Base-by-base conservation (phyloP, 2,797 vertebrate genomes). In the Poliocrania exsul region DNA sequence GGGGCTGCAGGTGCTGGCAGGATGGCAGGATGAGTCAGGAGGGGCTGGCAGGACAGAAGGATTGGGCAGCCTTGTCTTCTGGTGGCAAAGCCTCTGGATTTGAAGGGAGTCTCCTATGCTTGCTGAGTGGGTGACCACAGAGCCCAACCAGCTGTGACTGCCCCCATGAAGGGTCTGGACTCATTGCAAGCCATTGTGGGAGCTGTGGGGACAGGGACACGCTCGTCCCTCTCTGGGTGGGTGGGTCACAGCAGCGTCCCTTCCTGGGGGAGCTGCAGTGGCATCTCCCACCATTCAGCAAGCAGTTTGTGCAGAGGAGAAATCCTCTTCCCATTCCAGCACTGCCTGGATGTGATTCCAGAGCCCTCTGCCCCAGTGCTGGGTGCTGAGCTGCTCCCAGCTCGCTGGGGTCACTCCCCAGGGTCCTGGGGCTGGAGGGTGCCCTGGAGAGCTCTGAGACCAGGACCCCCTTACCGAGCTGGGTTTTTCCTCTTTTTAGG, bases 401-500 rank as follows among this genome's bases (percentile, higher is more conserved):
- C 35, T 61, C 3, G 9, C 24, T 4, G 0, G 2, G 35, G 6
- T 80, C 6, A 0, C 60, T 71, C 28, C 23, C 15, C 1, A 15
- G 31, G 18, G 7, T 67, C 31, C 19, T 26, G 1, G 13, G 74
- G 19, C 19, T 74, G 25, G 40, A 31, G 50, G 9, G 9, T 86
- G 58, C 54, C 26, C 1, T 1, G 51, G 25, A 13, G 10, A 5
- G 12, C 21, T 79, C 46, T 65, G n/a, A 25, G 23, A 35, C 29
- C 6, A 21, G 25, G 11, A n/a, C 1, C 14, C 2, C 69, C 9
- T 31, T 20, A 25, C 51, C 56, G 23, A 90, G 19, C 28, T 72
- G 62, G 8, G 6, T 4, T 70, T 72, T 97, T 71, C 70, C 23
- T 73, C 74, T 88, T 97, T 97, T 85, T 96, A 99, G 99, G 97